Evolutionary conservation across 2,888 invertebrate genomes (phyloP), one percentile per base, ranked within the genome.

Genomic region (Neoascia interrupta): DNA sequence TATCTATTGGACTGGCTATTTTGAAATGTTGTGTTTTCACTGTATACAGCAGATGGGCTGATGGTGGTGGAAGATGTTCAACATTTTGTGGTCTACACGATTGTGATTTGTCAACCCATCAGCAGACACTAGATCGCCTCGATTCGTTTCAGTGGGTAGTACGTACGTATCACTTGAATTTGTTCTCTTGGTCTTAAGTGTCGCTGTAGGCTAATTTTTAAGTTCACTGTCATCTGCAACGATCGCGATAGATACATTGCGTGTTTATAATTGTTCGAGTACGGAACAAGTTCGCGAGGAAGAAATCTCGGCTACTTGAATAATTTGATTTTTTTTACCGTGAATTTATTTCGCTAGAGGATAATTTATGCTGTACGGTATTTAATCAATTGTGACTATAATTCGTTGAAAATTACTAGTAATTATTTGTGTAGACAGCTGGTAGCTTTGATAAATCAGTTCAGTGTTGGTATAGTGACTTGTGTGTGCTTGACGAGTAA

Each of bases 101-200:
- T 80, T 81, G 75, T 81, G 82, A 83, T 83, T 83, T 85, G 85
- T 85, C 84, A 84, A 84, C 84, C 83, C 76, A 81, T 82, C 81
- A 84, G 82, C 83, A 84, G 64, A 72, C 23, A 73, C 54, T 37
- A 73, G 61, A 68, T 73, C 43, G 79, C 23, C 15, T 47, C 41
- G 53, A 64, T 47, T 43, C 53, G 54, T 60, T 49, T 49, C 70
- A 43, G 75, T 51, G 61, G 56, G 31, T 31, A 8, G 31, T 31
- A 8, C 26, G 26, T 26, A 5, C 4, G 31, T n/a, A n/a, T n/a
- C 51, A 39, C 47, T 54, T 36, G 47, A 54, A 23, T 69, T 61
- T 53, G 54, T 53, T 45, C 45, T 18, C 26, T 34, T 36, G 26
- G 37, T 19, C 37, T 43, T 51, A 58, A 54, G 37, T 63, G 43